Base-by-base conservation (phyloP, 2,888 invertebrate genomes). In the Tipula lateralis region DNA sequence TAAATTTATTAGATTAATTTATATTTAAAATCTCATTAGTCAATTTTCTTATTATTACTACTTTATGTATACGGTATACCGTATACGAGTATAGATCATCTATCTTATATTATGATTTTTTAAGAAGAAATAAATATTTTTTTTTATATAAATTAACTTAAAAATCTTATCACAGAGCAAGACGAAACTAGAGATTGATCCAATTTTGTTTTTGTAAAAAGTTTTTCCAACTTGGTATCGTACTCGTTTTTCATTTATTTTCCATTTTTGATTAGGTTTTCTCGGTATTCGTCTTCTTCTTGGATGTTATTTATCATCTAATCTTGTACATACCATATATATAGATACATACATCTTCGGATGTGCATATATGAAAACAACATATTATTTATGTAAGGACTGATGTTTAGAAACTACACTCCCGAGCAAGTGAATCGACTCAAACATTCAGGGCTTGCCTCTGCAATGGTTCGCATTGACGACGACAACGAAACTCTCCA, bases 21-120 rank as follows among this genome's bases (percentile, higher is more conserved):
- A 66, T 66, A 66, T 66, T 66, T 66, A 66, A 66, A 66, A 66
- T 66, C 66, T 66, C 66, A 66, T 66, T 66, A 66, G 66, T 66
- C 66, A 66, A 66, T 66, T 66, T 66, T 66, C 66, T 66, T 66
- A 66, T 66, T 66, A 66, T 66, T 24, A 24, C 9, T 66, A 66
- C 66, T 7, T 66, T 24, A 24, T 44, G 9, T 66, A 24, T 66
- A 66, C 24, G 66, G 4, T 5, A n/a, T 66, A 66, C n/a, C 66
- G 24, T 66, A 39, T 39, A 66, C 19, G 66, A n/a, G 66, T 66
- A n/a, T 66, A 24, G 19, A 66, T 66, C 66, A 66, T 66, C 66
- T 66, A 66, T 66, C 66, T 66, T 66, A 66, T 24, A 66, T 66
- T 66, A 66, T 5, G 44, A 50, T 50, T 66, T 24, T 24, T 24